Evolutionary conservation across 2,113 vertebrate genomes (phyloP).

Genomic region (Callocephalon fimbriatum): DNA sequence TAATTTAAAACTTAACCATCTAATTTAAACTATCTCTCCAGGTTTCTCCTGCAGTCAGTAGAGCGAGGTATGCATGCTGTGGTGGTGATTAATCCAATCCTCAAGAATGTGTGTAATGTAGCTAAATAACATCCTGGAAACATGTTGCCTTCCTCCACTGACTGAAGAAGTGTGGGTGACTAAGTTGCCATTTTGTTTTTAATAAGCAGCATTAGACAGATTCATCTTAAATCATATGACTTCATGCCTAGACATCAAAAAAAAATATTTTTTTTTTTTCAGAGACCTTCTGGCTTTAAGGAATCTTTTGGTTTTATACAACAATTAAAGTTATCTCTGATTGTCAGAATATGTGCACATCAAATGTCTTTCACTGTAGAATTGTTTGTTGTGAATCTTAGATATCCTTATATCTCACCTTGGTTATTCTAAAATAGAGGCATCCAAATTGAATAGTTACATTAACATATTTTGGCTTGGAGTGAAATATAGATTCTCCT

Average conservation of each 20-base stretch:
- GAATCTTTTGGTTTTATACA: not conserved
- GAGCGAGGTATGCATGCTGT: not conserved
- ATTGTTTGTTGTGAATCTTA: not conserved
- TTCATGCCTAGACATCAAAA: not conserved
- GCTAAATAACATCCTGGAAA: not conserved
- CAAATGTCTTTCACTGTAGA: not conserved
- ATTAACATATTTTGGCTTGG: not conserved
- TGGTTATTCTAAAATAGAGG: not conserved
- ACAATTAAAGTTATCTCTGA: not conserved
- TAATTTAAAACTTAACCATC: not conserved
- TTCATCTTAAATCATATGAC: not conserved
- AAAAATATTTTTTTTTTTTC: not conserved
- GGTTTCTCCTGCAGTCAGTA: not conserved
- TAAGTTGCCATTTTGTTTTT: not conserved
- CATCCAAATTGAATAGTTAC: not conserved
- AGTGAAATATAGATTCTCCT: not conserved
- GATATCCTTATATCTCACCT: not conserved
- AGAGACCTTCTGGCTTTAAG: not conserved
- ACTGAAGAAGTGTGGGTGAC: not conserved
- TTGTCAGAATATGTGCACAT: not conserved
- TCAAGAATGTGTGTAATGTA: not conserved
- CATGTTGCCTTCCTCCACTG: not conserved
- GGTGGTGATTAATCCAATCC: not conserved
- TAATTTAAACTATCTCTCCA: not conserved
- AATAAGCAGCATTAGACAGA: not conserved